Conservation (phyloP, 2,797 vertebrate genomes). For the Agapornis canus region DNA sequence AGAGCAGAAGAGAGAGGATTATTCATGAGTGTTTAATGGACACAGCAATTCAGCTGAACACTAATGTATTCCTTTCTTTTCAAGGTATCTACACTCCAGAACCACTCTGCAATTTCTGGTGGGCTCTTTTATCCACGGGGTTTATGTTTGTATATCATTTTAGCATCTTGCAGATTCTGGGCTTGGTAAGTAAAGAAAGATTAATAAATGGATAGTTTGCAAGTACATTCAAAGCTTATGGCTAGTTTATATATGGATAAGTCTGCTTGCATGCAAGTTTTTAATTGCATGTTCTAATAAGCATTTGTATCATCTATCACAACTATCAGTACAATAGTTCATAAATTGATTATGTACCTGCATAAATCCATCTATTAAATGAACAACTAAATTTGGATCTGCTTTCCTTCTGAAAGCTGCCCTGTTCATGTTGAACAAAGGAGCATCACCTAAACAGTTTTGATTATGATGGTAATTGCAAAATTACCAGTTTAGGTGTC, state of each 20-base stretch:
- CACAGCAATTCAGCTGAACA: conserved; percentile 1
- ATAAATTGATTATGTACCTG: not conserved
- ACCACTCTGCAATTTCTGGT: conserved; percentile 92
- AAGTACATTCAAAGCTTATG: not conserved
- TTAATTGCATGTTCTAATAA: not conserved
- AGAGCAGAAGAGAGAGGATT: conserved; percentile 5
- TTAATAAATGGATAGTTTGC: not conserved
- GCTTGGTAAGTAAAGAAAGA: conserved; percentile 85
- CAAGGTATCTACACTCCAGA: conserved; percentile 95
- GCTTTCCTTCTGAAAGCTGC: not conserved
- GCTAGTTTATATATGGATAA: not conserved
- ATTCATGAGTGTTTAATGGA: not conserved
- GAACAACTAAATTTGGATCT: not conserved
- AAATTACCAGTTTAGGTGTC: not conserved
- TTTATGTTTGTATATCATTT: conserved; percentile 98
- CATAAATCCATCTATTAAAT: conserved; percentile 24
- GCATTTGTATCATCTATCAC: not conserved
- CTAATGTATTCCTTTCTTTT: conserved; percentile 49
- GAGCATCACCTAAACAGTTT: not conserved
- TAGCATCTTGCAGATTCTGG: conserved; percentile 90
- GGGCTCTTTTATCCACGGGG: conserved; percentile 92
- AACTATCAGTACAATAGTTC: not conserved
- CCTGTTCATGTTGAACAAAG: not conserved
- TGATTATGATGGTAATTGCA: not conserved
- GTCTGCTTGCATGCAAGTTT: not conserved